A percentile compares a stretch with the other conserved stretches of the same genome.
These are phyloP conservation scores for Phymanthus crucifer DNA, from an alignment of 92 coral and sea anemone genomes.

Conservation along the genomic window DNA sequence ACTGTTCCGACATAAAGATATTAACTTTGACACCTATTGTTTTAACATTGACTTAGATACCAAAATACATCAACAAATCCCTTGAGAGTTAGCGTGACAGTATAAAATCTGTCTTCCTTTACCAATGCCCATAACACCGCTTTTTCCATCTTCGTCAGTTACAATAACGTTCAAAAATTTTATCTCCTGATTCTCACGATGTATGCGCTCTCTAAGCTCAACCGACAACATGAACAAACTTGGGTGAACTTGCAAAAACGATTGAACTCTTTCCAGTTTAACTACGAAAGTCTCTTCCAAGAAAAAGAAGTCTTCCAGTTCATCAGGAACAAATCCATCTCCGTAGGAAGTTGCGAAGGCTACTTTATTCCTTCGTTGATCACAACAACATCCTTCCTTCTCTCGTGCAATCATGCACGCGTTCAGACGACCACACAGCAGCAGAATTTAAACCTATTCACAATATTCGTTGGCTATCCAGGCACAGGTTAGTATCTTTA, in stretches of 20 bases:
- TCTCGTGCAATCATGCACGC: slow-evolving; percentile 34
- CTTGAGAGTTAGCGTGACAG: no score
- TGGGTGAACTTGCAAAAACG: no score
- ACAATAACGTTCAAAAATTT: no score
- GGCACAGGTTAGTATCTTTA: slow-evolving; percentile 52
- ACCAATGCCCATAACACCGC: no score
- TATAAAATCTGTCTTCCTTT: no score
- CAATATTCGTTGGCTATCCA: slow-evolving; percentile 54
- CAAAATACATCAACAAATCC: no score
- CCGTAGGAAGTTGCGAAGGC: slow-evolving; percentile 45
- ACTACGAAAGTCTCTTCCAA: slow-evolving; percentile 44
- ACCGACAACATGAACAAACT: slow-evolving; percentile 25
- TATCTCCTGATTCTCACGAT: neutral
- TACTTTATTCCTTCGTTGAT: slow-evolving; percentile 57
- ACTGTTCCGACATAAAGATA: no score
- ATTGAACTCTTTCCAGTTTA: slow-evolving; percentile 50
- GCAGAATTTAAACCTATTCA: slow-evolving; percentile 42
- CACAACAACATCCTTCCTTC: slow-evolving; percentile 47
- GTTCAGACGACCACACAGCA: slow-evolving; percentile 38
- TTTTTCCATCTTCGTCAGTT: no score
- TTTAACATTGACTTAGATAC: no score
- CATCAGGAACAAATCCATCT: slow-evolving; percentile 48
- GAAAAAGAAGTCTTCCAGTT: slow-evolving; percentile 32
- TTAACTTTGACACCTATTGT: no score
- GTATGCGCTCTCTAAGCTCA: slow-evolving; percentile 34